Conservation (phyloP, 2,113 vertebrate species). For the Dipodomys spectabilis region DNA sequence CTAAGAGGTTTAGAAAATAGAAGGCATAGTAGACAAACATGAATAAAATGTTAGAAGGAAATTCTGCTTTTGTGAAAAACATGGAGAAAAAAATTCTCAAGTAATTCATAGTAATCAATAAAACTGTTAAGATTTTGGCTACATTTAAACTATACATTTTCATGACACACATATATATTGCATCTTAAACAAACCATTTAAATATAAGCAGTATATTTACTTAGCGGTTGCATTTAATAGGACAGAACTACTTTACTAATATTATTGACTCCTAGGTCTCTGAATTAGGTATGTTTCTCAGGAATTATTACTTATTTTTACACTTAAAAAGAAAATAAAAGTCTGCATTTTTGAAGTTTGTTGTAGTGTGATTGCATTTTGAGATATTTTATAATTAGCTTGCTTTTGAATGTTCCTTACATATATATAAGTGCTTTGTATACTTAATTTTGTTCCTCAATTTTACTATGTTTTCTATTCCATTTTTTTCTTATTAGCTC, state of each 20-base stretch:
- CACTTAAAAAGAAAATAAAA: background rate
- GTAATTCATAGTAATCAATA: background rate
- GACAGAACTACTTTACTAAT: background rate
- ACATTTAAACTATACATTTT: constrained; percentile 31
- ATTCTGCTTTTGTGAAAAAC: constrained; percentile 47
- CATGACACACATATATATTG: background rate
- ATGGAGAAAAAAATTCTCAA: background rate
- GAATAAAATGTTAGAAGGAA: constrained; percentile 7
- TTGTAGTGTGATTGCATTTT: background rate
- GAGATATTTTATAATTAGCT: constrained; percentile 38
- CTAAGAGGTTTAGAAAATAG: background rate
- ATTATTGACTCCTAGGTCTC: background rate
- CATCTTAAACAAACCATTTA: background rate
- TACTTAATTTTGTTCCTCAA: constrained; percentile 31
- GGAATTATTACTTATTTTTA: constrained; percentile 21
- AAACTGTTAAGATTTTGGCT: constrained; percentile 20
- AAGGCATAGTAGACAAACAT: constrained; percentile 1
- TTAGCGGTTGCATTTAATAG: background rate
- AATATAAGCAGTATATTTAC: background rate
- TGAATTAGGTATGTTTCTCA: constrained; percentile 8
- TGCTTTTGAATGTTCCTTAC: constrained; percentile 49
- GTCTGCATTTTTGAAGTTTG: background rate
- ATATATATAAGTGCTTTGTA: background rate
- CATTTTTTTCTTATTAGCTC: background rate
- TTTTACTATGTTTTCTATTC: constrained; percentile 43